Conservation (phyloP, 2,888 invertebrate genomes). For the Criorhina ranunculi region DNA sequence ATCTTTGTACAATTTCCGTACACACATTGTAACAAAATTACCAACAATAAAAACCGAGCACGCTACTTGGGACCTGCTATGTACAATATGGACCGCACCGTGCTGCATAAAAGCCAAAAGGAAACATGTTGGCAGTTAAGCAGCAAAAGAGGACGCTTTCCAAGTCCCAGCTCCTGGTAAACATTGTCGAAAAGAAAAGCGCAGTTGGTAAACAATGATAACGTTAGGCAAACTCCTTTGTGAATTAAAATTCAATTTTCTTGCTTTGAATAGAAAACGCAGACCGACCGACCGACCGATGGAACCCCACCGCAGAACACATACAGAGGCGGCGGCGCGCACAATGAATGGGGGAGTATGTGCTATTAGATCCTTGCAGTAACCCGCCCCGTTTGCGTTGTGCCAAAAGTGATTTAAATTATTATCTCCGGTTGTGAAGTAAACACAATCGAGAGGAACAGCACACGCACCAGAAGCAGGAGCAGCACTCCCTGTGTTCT, state of each 20-base stretch:
- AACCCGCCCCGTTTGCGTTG: conserved; percentile 11
- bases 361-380: conserved; percentile 5
- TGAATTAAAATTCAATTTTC: conserved; percentile 77
- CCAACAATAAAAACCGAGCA: conserved; percentile 72
- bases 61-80: conserved; percentile 64
- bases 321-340: conserved; percentile 2
- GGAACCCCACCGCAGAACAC: not conserved
- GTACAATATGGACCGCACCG: conserved; percentile 39
- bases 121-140: conserved; percentile 42
- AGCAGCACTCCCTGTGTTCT: conserved; percentile 20
- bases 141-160: conserved; percentile 1
- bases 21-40: conserved; percentile 64
- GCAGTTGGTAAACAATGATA: conserved; percentile 77
- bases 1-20: conserved; percentile 53
- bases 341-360: not conserved
- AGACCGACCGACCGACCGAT: conserved; percentile 62
- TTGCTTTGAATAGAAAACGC: conserved; percentile 71
- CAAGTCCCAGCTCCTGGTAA: conserved; percentile 21
- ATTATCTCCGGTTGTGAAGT: conserved; percentile 74
- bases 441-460: conserved; percentile 72
- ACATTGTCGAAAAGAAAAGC: conserved; percentile 68
- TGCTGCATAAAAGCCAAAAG: conserved; percentile 50
- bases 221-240: conserved; percentile 76
- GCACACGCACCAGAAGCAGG: not conserved
- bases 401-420: conserved; percentile 74